Conservation (phyloP, 2,113 vertebrate genomes). For the Orthonyx spaldingii region DNA sequence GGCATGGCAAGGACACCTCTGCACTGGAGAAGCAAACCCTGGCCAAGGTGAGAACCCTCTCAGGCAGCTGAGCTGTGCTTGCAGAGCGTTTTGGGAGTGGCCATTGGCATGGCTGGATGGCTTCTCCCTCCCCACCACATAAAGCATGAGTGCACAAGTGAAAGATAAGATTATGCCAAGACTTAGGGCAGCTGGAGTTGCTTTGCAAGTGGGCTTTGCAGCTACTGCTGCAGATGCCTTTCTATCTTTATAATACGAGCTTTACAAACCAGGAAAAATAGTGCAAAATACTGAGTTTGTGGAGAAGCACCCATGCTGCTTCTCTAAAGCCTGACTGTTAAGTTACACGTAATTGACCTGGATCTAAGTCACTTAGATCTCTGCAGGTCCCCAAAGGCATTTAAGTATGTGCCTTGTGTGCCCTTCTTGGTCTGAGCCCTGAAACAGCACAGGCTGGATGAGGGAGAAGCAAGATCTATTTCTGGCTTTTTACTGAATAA, state of each 20-base stretch:
- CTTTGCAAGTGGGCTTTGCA: not conserved
- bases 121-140: not conserved
- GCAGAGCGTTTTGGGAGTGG: not conserved
- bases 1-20: not conserved
- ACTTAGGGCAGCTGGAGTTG: not conserved
- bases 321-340: not conserved
- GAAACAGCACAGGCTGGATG: not conserved
- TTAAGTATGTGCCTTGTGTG: fast-evolving
- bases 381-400: not conserved
- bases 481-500: not conserved
- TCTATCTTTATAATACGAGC: not conserved
- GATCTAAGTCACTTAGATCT: not conserved
- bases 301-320: not conserved
- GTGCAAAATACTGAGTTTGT: not conserved
- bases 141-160: not conserved
- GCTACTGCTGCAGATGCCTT: not conserved
- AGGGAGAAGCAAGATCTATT: not conserved
- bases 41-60: not conserved
- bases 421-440: not conserved
- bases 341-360: not conserved
- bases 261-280: not conserved
- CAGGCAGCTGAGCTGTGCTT: not conserved
- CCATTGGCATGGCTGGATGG: not conserved
- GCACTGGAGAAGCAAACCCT: not conserved
- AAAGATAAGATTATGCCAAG: not conserved